Conservation (phyloP, 2,888 invertebrate genomes). For the Ommatoiulus sabulosus region DNA sequence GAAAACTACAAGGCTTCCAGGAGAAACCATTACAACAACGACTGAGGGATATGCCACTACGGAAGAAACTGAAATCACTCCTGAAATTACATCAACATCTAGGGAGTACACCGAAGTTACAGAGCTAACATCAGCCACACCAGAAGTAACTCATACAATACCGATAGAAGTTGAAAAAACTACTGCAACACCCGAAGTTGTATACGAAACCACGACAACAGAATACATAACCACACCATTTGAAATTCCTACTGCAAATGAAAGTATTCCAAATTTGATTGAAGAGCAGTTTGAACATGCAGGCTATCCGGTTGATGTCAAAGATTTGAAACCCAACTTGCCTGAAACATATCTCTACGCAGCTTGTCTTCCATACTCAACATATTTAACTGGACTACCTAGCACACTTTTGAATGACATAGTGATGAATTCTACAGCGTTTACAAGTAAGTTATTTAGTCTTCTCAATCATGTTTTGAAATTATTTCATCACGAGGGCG, state of each 20-base stretch:
- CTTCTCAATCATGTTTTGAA: too few relatives aligned
- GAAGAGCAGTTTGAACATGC: constrained; percentile 33
- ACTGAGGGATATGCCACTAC: constrained; percentile 14
- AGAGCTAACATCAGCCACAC: not conserved
- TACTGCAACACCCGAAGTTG: not conserved
- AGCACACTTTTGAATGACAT: not conserved
- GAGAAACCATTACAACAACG: not conserved
- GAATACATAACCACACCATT: not conserved
- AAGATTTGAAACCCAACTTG: not conserved
- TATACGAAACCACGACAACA: not conserved
- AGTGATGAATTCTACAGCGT: not conserved
- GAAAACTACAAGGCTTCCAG: not conserved
- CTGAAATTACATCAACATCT: constrained; percentile 15
- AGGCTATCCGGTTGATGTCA: constrained; percentile 16
- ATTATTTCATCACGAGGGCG: not conserved
- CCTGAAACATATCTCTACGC: not conserved
- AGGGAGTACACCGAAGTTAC: not conserved
- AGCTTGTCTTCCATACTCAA: constrained; percentile 50
- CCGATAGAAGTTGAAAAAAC: not conserved
- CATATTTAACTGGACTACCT: not conserved
- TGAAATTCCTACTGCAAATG: not conserved
- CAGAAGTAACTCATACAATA: constrained; percentile 26
- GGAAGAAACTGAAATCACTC: not conserved
- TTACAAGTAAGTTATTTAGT: constrained; percentile 19
- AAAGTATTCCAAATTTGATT: constrained; percentile 50